Percentiles rank a stretch among this genome's conserved stretches.
Evolutionary conservation across 2,888 invertebrate genomes (phyloP).

Genomic region (Netelia fuscicornis): DNA sequence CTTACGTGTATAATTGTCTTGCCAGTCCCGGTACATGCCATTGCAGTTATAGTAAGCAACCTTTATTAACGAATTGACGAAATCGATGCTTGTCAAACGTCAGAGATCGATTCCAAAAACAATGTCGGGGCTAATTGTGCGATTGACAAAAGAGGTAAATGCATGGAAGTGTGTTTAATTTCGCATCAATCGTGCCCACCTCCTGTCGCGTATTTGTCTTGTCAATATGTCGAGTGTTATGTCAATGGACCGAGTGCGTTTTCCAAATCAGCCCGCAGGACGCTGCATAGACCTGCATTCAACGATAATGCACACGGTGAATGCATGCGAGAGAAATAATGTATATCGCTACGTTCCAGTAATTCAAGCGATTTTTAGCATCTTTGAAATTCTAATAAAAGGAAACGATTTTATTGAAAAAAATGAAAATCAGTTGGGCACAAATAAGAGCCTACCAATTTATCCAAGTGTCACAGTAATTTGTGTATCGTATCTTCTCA

Average conservation of each 20-base stretch:
- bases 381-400: not conserved
- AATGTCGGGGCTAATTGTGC: not conserved
- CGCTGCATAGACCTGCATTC: slow-evolving; percentile 34
- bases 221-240: slow-evolving; percentile 39
- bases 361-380: not conserved
- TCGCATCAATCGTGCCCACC: not conserved
- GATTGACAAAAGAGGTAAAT: slow-evolving; percentile 10
- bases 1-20: too few species aligned
- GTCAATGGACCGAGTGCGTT: slow-evolving; percentile 29
- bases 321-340: slow-evolving; percentile 32
- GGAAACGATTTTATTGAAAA: not conserved
- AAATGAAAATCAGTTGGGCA: not conserved
- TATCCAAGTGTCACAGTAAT: too few species aligned
- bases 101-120: not conserved
- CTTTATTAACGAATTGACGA: not conserved
- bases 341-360: slow-evolving; percentile 30
- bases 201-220: slow-evolving; percentile 9
- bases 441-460: not conserved
- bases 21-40: too few species aligned
- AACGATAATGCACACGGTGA: not conserved
- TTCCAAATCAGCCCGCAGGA: slow-evolving; percentile 25
- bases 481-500: too few species aligned
- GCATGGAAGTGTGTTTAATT: not conserved
- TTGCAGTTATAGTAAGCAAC: too few species aligned
- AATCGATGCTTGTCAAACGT: slow-evolving; percentile 3